Evolutionary conservation across 2,113 vertebrate genomes (phyloP).

Genomic region (Saimiri boliviensis): DNA sequence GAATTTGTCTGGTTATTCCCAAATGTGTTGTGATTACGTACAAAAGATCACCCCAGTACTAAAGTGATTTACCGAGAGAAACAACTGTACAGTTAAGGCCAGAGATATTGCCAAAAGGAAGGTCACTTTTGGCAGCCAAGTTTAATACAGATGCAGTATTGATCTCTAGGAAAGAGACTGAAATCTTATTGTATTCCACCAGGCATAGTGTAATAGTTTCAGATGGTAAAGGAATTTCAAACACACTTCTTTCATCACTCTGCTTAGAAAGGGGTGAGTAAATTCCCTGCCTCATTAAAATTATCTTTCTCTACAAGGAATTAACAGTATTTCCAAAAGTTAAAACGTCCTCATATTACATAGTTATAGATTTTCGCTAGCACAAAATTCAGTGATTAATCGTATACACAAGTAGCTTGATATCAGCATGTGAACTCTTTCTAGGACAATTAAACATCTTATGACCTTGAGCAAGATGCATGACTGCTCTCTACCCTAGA

Average conservation of each 20-base stretch:
- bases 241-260: not conserved
- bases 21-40: not conserved
- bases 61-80: slow-evolving; percentile 6
- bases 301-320: not conserved
- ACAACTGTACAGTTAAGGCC: not conserved
- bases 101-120: not conserved
- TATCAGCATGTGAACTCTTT: not conserved
- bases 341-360: not conserved
- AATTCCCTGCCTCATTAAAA: not conserved
- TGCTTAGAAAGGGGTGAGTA: not conserved
- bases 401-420: not conserved
- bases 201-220: not conserved
- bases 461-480: not conserved
- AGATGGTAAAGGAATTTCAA: not conserved
- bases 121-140: not conserved
- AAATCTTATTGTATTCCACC: not conserved
- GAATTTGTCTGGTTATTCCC: not conserved
- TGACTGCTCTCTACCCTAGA: not conserved
- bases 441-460: not conserved
- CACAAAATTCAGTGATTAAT: not conserved
- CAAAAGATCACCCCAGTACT: not conserved
- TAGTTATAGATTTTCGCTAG: not conserved
- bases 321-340: not conserved
- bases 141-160: not conserved
- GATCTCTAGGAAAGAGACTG: not conserved